These are phyloP conservation scores for Manis javanica DNA, from an alignment of 2,797 vertebrate genomes.

Conservation along the genomic window DNA sequence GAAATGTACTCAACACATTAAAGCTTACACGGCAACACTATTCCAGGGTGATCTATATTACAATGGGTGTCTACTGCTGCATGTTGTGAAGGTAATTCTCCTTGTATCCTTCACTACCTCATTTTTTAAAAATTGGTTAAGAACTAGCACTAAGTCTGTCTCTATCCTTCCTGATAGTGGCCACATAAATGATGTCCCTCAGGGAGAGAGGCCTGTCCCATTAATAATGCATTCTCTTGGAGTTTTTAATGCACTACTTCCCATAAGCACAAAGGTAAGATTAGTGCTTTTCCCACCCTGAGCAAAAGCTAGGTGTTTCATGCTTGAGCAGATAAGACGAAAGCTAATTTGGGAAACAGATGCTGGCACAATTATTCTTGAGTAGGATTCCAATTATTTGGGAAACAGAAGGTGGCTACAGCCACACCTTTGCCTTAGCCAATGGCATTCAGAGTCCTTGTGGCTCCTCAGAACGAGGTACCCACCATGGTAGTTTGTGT, in stretches of 20 bases:
- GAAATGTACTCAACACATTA: constrained; percentile 72
- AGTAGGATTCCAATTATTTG: constrained; percentile 80
- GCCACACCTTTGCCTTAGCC: constrained; percentile 69
- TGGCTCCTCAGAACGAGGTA: background rate
- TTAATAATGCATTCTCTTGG: constrained; percentile 83
- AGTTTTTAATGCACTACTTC: constrained; percentile 81
- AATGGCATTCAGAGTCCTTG: background rate
- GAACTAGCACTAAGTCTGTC: constrained; percentile 71
- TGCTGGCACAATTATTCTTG: constrained; percentile 78
- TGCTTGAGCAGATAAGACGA: constrained; percentile 83
- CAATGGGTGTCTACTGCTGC: constrained; percentile 71
- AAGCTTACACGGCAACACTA: constrained; percentile 68
- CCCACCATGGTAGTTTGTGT: background rate
- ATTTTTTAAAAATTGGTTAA: constrained; percentile 73
- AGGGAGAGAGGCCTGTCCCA: constrained; percentile 64
- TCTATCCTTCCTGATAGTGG: constrained; percentile 69
- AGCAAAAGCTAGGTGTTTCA: constrained; percentile 78
- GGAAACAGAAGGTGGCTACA: constrained; percentile 75
- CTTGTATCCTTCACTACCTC: constrained; percentile 64
- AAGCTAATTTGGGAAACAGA: constrained; percentile 81
- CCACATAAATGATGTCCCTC: constrained; percentile 76
- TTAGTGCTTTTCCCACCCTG: constrained; percentile 75
- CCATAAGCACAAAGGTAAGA: constrained; percentile 81
- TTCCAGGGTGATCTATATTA: constrained; percentile 69
- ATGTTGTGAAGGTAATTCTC: constrained; percentile 63